Evolutionary conservation across 2,888 invertebrate genomes (phyloP), one percentile per base, ranked within the genome.

Genomic region (Chrysolina americana): DNA sequence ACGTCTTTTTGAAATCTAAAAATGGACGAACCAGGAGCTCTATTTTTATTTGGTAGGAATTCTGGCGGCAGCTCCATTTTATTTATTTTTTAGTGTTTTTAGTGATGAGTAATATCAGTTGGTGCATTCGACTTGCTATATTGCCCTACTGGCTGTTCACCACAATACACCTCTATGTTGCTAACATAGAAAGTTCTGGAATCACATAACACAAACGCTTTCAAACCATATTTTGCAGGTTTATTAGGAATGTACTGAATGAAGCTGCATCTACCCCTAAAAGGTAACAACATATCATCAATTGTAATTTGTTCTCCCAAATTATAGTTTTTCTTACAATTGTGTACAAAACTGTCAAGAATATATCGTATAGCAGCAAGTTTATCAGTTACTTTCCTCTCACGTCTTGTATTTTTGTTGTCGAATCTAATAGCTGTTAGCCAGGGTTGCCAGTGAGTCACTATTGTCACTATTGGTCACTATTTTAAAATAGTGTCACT

Each of bases 51-150:
- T 65, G 81, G 68, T 41, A 71, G 68, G 63, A 76, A 74, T n/a
- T 76, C 76, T 65, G 62, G 28, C 48, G 82, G 82, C 62, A 83
- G 74, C 68, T 83, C 79, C 36, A 62, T 62, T 76, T 81, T 81
- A 65, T 83, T 77, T 68, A 65, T 83, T 77, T 68, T 73, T 48
- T 5, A 73, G 41, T 21, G 72, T 78, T 41, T 75, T 62, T 77
- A 70, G 23, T 71, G 59, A 17, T 62, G 68, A 41, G 59, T 59
- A 36, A 71, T 59, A 17, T 41, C 71, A 72, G 62, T 41, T 65
- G 78, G 74, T 44, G 69, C 53, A 75, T 77, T 75, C 59, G 68
- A 36, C 11, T 56, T 68, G 36, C 28, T 17, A 13, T 56, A 56
- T 17, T 15, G 36, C 17, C 10, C 53, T 19, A 41, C 68, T 56